A percentile compares a stretch with the other conserved stretches of the same genome.
Conservation (phyloP, 2,888 invertebrate genomes). For the Clusia tigrina region DNA sequence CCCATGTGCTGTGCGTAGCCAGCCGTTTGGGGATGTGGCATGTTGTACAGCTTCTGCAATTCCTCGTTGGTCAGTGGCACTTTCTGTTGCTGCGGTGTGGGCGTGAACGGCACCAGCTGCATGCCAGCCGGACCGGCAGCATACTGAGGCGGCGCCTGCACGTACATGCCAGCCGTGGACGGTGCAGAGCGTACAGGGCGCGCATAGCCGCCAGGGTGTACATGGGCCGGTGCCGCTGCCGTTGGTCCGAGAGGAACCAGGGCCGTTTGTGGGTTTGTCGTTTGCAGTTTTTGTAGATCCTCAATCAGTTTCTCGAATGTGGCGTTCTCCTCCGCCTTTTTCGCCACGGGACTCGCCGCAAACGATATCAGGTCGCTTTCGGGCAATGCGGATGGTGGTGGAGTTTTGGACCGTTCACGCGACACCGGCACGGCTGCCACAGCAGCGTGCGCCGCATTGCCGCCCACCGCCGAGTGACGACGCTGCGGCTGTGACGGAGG, state of each 20-base stretch:
- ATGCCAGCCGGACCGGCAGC: conserved; percentile 40
- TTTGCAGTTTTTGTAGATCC: conserved; percentile 66
- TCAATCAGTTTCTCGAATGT: conserved; percentile 71
- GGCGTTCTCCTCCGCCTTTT: conserved; percentile 66
- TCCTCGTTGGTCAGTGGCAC: conserved; percentile 60
- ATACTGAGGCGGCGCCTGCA: conserved; percentile 47
- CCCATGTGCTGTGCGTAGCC: conserved; percentile 25
- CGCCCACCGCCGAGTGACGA: conserved; percentile 51
- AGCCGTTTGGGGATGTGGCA: conserved; percentile 37
- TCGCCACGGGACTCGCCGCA: conserved; percentile 69
- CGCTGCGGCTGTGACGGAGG: conserved; percentile 38
- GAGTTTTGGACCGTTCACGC: conserved; percentile 49
- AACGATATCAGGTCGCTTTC: conserved; percentile 77
- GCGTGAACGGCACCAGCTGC: conserved; percentile 58
- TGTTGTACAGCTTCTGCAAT: conserved; percentile 59
- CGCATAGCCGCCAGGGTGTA: conserved; percentile 15
- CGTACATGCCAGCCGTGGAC: conserved; percentile 40
- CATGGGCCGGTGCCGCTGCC: conserved; percentile 41
- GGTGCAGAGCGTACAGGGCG: conserved; percentile 9
- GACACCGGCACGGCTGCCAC: not conserved
- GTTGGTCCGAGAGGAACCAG: conserved; percentile 50
- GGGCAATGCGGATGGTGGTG: conserved; percentile 40
- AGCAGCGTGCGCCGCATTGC: conserved; percentile 25
- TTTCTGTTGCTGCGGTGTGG: conserved; percentile 48
- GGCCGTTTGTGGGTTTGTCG: conserved; percentile 45